Conservation (phyloP, 2,888 invertebrate species). For the Cataglyphis albicans region DNA sequence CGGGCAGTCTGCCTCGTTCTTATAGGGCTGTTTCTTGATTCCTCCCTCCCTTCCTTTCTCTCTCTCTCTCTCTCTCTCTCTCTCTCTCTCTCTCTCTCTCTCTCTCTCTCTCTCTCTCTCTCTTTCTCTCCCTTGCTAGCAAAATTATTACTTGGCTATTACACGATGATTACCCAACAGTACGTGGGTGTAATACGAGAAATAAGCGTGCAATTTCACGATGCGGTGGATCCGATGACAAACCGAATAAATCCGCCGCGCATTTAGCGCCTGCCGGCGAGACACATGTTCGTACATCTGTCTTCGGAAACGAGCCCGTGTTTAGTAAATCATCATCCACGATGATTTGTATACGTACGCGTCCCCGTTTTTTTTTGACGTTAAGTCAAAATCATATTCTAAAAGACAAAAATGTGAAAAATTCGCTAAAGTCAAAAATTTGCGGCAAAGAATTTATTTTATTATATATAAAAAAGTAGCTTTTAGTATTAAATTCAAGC, state of each 20-base stretch:
- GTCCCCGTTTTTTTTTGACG: neutral
- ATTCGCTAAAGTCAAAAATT: neutral
- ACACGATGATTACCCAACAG: slow-evolving; percentile 84
- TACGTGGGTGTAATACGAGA: slow-evolving; percentile 84
- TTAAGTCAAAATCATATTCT: neutral
- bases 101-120: neutral
- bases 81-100: neutral
- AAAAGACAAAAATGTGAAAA: neutral
- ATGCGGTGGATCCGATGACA: slow-evolving; percentile 79
- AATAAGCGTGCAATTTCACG: slow-evolving; percentile 81
- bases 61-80: too few species aligned
- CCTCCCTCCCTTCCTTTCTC: slow-evolving; percentile 2
- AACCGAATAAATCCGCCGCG: slow-evolving; percentile 79
- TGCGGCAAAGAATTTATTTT: neutral
- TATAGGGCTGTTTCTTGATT: slow-evolving; percentile 59
- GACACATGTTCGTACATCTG: slow-evolving; percentile 82
- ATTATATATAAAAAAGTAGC: neutral
- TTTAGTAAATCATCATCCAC: slow-evolving; percentile 51
- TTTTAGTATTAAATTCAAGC: neutral
- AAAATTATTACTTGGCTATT: slow-evolving; percentile 84
- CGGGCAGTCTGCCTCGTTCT: slow-evolving; percentile 74
- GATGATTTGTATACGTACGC: neutral
- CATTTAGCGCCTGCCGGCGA: slow-evolving; percentile 76
- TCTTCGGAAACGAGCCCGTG: slow-evolving; percentile 46
- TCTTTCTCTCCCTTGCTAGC: neutral